Percentiles rank a stretch among this genome's conserved stretches.
phyloP scores from a whole-genome alignment of 1,140 invertebrate species.

The Anthonomus grandis region DNA sequence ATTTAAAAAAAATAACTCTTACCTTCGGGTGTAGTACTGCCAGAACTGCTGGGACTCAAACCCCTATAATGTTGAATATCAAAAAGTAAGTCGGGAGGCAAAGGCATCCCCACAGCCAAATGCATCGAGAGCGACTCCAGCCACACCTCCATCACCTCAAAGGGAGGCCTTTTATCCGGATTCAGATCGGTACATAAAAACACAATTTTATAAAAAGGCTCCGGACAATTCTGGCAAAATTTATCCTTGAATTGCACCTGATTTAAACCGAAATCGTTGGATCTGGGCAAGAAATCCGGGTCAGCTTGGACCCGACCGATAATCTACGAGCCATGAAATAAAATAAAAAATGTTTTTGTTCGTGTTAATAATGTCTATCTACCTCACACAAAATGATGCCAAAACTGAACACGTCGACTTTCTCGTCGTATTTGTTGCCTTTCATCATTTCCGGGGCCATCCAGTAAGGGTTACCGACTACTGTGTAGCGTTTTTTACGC shows the following conservation, averaged over 20 bases:
- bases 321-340: slow-evolving; percentile 58
- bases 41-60: slow-evolving; percentile 57
- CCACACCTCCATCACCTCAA: slow-evolving; percentile 84
- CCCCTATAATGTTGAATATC: slow-evolving; percentile 72
- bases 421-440: slow-evolving; percentile 93
- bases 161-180: slow-evolving; percentile 73
- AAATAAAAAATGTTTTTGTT: no score
- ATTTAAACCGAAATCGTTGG: slow-evolving; percentile 88
- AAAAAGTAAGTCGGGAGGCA: slow-evolving; percentile 67
- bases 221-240: slow-evolving; percentile 84
- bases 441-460: slow-evolving; percentile 99
- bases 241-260: slow-evolving; percentile 82
- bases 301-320: slow-evolving; percentile 91
- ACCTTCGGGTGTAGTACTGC: slow-evolving; percentile 58
- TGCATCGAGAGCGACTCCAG: slow-evolving; percentile 72
- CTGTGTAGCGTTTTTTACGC: slow-evolving; percentile 68
- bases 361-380: slow-evolving; percentile 31
- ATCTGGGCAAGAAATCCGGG: slow-evolving; percentile 86
- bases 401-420: slow-evolving; percentile 96
- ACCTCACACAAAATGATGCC: slow-evolving; percentile 95
- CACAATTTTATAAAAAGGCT: slow-evolving; percentile 82
- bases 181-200: slow-evolving; percentile 86
- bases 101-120: slow-evolving; percentile 58
- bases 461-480: slow-evolving; percentile 95
- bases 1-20: slow-evolving; percentile 1